phyloP scores from a whole-genome alignment of 2,888 invertebrate species.

The Nomada fucata region DNA sequence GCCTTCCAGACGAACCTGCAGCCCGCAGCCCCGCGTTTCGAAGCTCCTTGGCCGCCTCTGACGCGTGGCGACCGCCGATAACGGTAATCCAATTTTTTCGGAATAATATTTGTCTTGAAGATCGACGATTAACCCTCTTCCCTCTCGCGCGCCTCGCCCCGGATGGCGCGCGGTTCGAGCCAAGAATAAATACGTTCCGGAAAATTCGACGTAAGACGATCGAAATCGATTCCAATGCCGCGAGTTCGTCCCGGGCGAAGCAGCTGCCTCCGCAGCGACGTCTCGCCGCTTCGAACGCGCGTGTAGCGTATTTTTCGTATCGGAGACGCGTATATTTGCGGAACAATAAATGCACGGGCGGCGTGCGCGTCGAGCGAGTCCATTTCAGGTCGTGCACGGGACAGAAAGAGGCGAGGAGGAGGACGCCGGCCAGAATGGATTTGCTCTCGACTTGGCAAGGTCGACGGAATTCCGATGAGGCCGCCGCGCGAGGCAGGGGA shows the following conservation, averaged over 20 bases:
- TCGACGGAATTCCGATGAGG: constrained; percentile 80
- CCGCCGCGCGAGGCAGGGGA: constrained; percentile 53
- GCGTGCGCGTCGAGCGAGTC: constrained; percentile 1
- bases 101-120: constrained; percentile 83
- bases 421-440: constrained; percentile 72
- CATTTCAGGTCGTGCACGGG: constrained; percentile 22
- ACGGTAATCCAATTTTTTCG: constrained; percentile 83
- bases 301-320: constrained; percentile 4
- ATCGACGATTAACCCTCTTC: constrained; percentile 74
- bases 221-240: background rate
- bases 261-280: too few species aligned
- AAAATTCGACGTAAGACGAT: background rate
- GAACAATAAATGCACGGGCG: constrained; percentile 47
- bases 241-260: too few species aligned
- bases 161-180: too few species aligned
- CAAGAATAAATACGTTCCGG: too few species aligned
- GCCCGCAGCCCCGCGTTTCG: constrained; percentile 14
- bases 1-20: constrained; percentile 29
- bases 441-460: constrained; percentile 76
- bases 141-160: background rate
- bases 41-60: constrained; percentile 44
- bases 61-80: constrained; percentile 79
- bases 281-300: constrained; percentile 6
- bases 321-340: constrained; percentile 29
- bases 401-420: constrained; percentile 29